A percentile compares a stretch with the other conserved stretches of the same genome.
Evolutionary conservation across 2,797 vertebrate species (phyloP).

Genomic region (Clamator glandarius): DNA sequence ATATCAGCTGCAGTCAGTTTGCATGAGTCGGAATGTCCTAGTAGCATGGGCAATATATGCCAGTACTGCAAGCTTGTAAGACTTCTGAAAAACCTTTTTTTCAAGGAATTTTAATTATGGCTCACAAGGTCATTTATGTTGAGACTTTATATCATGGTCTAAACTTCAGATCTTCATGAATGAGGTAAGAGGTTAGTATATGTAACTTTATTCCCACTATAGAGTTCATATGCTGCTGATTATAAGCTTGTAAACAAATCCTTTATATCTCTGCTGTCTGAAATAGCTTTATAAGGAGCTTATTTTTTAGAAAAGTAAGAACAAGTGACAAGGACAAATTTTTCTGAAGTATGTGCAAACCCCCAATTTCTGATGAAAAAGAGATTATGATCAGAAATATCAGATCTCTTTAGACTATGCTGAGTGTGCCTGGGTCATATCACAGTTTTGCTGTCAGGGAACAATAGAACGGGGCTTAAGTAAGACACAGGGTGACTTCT

Average conservation of each 20-base stretch:
- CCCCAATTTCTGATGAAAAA: not conserved
- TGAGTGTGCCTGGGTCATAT: not conserved
- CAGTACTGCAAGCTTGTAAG: slow-evolving; percentile 43
- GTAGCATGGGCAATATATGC: not conserved
- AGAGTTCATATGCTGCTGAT: slow-evolving; percentile 64
- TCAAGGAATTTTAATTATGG: slow-evolving; percentile 63
- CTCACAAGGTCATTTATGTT: slow-evolving; percentile 47
- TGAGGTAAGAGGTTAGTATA: slow-evolving; percentile 54
- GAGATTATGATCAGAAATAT: not conserved
- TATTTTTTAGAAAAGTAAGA: slow-evolving; percentile 26
- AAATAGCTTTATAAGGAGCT: slow-evolving; percentile 5
- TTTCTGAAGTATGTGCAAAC: not conserved
- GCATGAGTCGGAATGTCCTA: not conserved
- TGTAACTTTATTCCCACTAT: slow-evolving; percentile 34
- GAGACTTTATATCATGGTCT: slow-evolving; percentile 40
- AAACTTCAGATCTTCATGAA: slow-evolving; percentile 59
- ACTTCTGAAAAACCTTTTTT: slow-evolving; percentile 24
- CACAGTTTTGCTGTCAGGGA: not conserved
- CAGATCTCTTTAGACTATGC: not conserved
- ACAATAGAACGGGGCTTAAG: not conserved
- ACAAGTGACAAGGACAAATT: slow-evolving; percentile 49
- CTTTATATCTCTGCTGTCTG: slow-evolving; percentile 1
- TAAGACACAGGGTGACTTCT: not conserved
- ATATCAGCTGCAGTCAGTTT: not conserved
- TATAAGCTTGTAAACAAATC: slow-evolving; percentile 60